Base-by-base conservation (phyloP, 2,113 vertebrate species). In the Chloebia gouldiae region DNA sequence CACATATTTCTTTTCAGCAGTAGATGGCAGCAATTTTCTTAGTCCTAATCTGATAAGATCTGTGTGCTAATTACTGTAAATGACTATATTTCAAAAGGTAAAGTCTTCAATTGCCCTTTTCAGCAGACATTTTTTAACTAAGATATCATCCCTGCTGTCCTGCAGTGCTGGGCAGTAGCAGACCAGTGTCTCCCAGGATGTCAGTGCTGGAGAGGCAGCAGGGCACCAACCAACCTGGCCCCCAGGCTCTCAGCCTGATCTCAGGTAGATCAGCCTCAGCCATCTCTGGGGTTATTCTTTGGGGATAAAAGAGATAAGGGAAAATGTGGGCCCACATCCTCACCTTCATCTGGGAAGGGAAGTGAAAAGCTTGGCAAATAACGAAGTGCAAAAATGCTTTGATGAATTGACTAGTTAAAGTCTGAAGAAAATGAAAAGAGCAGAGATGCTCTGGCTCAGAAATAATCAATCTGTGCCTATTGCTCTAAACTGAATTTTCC, bases 1-100 rank as follows among this genome's bases (percentile, higher is more conserved):
- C 71, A 84, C 5, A 0, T 96, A 94, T 96, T 96, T 86, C 45
- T 96, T 96, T 90, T 92, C 76, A 95, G 92, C 96, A 97, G 95
- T 92, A 97, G 94, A 92, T 97, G 96, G 97, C 96, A 97, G 95
- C 89, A 97, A 91, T 97, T 97, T 97, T 97, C 95, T 92, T 96
- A 90, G 72, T 59, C 84, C 88, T 64, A 63, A 83, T 88, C 80
- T 42, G 72, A 9, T 84, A 69, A 76, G 19, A 78, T 91, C 50
- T 28, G 3, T 50, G 80, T 40, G 37, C 79, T 93, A 94, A 90
- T 75, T 94, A 81, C 53, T 57, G n/a, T 45, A 49, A 83, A 94
- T 81, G 12, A 81, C 30, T 42, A 4, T 75, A 45, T 92, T 92
- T 88, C 70, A 73, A 47, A 73, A 81, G 45, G 27, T 73, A 22